Percentiles rank a stretch among this genome's conserved stretches.
phyloP scores from a whole-genome alignment of 2,797 vertebrate genomes.

The Danio aesculapii region DNA sequence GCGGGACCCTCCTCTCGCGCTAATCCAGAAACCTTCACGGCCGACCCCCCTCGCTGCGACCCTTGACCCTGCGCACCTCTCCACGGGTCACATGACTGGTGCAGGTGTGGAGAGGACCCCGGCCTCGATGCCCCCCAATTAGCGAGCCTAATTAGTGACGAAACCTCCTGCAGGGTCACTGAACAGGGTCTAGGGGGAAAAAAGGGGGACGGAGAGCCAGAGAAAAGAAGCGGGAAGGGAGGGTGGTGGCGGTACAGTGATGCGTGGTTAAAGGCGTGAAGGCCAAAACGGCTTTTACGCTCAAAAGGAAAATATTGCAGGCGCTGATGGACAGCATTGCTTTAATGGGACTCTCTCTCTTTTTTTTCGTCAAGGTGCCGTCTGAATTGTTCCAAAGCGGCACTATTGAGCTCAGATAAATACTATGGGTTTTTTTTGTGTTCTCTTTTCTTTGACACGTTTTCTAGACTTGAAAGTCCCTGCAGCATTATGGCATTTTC shows the following conservation, averaged over 20 bases:
- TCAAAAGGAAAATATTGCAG: conserved; percentile 39
- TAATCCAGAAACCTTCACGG: conserved; percentile 57
- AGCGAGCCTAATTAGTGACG: conserved; percentile 87
- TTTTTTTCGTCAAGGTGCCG: not conserved
- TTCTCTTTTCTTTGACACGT: conserved; percentile 39
- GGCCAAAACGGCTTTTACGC: conserved; percentile 54
- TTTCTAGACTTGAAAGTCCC: not conserved
- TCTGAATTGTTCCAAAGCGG: conserved; percentile 1
- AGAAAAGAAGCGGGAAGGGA: conserved; percentile 39
- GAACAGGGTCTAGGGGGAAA: conserved; percentile 67
- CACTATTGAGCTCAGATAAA: conserved; percentile 4
- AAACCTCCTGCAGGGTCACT: conserved; percentile 83
- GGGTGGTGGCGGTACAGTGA: conserved; percentile 59
- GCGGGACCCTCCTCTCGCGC: conserved; percentile 20
- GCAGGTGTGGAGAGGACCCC: conserved; percentile 94
- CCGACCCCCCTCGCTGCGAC: conserved; percentile 62
- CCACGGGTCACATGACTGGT: conserved; percentile 83
- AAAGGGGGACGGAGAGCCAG: conserved; percentile 34
- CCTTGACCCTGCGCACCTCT: conserved; percentile 80
- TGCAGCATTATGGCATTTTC: not conserved
- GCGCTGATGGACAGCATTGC: conserved; percentile 9
- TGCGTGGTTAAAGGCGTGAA: conserved; percentile 72
- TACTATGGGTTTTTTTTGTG: not conserved
- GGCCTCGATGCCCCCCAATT: conserved; percentile 84
- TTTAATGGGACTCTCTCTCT: conserved; percentile 13